These are phyloP conservation scores for Cotesia congregata DNA, from an alignment of 2,888 invertebrate species.

Conservation along the genomic window DNA sequence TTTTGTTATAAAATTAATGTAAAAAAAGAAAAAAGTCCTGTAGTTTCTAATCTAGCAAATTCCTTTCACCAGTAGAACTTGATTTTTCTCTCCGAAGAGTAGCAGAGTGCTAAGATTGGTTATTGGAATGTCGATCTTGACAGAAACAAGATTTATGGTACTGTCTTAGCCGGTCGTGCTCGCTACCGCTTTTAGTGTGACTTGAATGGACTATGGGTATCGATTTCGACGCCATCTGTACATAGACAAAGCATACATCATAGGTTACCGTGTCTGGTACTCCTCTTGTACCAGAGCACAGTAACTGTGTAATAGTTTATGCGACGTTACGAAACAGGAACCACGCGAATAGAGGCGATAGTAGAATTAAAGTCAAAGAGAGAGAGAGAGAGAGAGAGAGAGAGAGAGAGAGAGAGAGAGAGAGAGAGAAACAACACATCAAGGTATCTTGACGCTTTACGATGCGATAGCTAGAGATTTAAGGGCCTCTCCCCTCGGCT, in stretches of 20 bases:
- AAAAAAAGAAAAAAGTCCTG: neutral
- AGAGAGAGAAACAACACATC: conserved; percentile 16
- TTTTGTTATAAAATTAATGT: neutral
- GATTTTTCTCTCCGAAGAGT: neutral
- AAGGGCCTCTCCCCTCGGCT: conserved; percentile 23
- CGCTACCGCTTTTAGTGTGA: conserved; percentile 1
- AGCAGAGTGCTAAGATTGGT: neutral
- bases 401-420: neutral
- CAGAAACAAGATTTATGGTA: conserved; percentile 40
- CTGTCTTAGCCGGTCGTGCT: neutral
- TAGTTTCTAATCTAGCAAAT: neutral
- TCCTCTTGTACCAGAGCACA: neutral
- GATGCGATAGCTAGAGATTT: conserved; percentile 43
- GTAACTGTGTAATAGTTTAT: neutral
- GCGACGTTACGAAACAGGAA: neutral
- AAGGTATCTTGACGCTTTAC: conserved; percentile 39
- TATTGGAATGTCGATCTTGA: conserved; percentile 18
- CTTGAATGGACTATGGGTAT: conserved; percentile 42
- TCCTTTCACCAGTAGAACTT: neutral
- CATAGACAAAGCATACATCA: neutral
- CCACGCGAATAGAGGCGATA: neutral
- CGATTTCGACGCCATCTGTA: conserved; percentile 29
- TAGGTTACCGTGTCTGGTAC: neutral
- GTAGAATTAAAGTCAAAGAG: neutral
- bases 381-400: neutral